These are phyloP conservation scores for Cygnus olor DNA, from an alignment of 2,797 vertebrate genomes.

Conservation along the genomic window DNA sequence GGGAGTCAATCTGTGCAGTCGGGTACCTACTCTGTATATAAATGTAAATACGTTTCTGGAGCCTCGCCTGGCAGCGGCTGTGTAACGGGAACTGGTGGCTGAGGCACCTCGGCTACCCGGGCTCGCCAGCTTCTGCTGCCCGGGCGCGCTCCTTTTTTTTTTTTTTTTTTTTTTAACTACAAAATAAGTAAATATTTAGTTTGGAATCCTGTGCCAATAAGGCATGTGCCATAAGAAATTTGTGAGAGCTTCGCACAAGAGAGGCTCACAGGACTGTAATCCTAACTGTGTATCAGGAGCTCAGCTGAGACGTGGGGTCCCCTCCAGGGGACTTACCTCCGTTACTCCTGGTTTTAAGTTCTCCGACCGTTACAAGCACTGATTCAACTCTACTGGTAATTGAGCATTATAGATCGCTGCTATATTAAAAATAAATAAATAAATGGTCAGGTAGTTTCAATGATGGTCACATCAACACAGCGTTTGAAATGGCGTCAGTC, in stretches of 20 bases:
- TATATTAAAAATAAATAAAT: neutral
- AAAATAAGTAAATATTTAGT: neutral
- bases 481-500: neutral
- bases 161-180: no score
- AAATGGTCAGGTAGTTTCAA: neutral
- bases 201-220: neutral
- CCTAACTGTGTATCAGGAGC: neutral
- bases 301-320: neutral
- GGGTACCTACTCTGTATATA: no score
- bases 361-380: neutral
- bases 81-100: no score
- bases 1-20: no score
- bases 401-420: neutral
- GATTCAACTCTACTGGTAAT: neutral
- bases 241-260: neutral
- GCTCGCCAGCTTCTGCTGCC: no score
- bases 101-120: no score
- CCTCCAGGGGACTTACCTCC: neutral
- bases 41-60: no score
- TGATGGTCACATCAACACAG: neutral
- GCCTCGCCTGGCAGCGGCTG: no score
- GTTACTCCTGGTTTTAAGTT: neutral
- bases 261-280: accelerated
- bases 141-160: no score
- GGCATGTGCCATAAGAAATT: neutral